Percentiles rank a stretch among this genome's conserved stretches.
These are phyloP conservation scores for Pachymerium ferrugineum DNA, from an alignment of 2,888 invertebrate species.

Conservation along the genomic window DNA sequence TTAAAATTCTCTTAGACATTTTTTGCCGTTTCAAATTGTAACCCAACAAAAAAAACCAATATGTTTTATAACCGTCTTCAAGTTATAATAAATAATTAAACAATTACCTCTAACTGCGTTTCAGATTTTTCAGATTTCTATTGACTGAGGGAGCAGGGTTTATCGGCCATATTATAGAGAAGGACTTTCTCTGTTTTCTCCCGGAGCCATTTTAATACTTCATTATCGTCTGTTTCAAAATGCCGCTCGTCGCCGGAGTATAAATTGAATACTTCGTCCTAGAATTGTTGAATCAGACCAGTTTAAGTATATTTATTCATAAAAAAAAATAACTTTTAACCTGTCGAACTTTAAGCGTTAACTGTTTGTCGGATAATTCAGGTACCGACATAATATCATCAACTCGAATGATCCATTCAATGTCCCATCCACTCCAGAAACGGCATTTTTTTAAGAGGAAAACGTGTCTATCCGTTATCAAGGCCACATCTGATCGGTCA, in stretches of 20 bases:
- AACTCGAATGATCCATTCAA: slow-evolving; percentile 67
- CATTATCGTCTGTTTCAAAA: slow-evolving; percentile 59
- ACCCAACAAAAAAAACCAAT: too few relatives aligned
- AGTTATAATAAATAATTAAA: too few relatives aligned
- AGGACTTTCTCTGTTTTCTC: slow-evolving; percentile 69
- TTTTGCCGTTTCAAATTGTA: too few relatives aligned
- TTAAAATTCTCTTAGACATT: too few relatives aligned
- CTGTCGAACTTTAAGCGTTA: slow-evolving; percentile 68
- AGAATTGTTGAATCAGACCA: slow-evolving; percentile 50
- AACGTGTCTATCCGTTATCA: slow-evolving; percentile 65
- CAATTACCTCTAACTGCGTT: too few relatives aligned
- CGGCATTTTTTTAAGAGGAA: slow-evolving; percentile 65
- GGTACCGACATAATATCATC: slow-evolving; percentile 67
- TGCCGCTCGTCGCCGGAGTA: slow-evolving; percentile 61
- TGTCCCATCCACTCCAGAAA: slow-evolving; percentile 66
- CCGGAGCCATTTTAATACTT: slow-evolving; percentile 62
- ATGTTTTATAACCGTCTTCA: too few relatives aligned
- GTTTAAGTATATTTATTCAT: not conserved
- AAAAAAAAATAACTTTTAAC: slow-evolving; percentile 53
- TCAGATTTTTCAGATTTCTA: not conserved
- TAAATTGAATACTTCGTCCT: slow-evolving; percentile 42
- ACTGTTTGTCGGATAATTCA: slow-evolving; percentile 55
- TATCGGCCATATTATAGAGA: slow-evolving; percentile 67
- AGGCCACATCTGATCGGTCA: slow-evolving; percentile 60
- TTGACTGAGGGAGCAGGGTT: slow-evolving; percentile 46